Evolutionary conservation across 2,797 vertebrate species (phyloP).

Genomic region (Pyrocephalus nanus): DNA sequence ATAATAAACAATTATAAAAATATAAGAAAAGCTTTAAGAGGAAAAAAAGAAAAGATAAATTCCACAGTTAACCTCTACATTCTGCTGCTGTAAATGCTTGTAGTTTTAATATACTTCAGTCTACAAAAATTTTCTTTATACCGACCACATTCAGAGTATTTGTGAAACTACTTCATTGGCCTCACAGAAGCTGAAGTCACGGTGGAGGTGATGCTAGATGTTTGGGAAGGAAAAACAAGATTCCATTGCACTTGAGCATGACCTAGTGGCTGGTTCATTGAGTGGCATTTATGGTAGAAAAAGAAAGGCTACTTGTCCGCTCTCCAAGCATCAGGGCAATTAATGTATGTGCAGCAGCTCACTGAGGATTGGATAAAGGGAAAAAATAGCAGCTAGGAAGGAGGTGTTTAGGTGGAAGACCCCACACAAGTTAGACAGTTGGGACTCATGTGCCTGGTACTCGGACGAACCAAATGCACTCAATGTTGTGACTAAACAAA

Average conservation of each 20-base stretch:
- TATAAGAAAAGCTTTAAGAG: background rate
- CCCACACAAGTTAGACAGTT: background rate
- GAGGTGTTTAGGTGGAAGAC: background rate
- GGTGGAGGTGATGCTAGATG: constrained; percentile 46
- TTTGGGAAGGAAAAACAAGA: constrained; percentile 51
- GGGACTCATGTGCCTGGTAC: background rate
- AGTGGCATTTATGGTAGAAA: constrained; percentile 72
- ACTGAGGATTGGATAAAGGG: background rate
- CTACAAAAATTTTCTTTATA: background rate
- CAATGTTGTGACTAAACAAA: constrained; percentile 53
- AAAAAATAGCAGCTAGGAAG: background rate
- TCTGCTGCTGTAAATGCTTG: background rate
- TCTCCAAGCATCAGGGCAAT: constrained; percentile 32
- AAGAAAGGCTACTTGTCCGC: constrained; percentile 50
- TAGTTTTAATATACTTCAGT: background rate
- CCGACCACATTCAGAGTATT: background rate
- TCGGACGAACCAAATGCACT: constrained; percentile 32
- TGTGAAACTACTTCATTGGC: background rate
- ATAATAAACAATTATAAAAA: background rate
- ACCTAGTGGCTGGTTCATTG: constrained; percentile 78
- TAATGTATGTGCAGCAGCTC: constrained; percentile 15
- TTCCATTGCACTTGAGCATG: constrained; percentile 79
- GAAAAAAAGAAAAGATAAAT: background rate
- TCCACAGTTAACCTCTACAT: background rate
- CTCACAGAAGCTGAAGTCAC: background rate